These are phyloP conservation scores for Orycteropus afer DNA, from an alignment of 2,113 vertebrate species.

Conservation along the genomic window DNA sequence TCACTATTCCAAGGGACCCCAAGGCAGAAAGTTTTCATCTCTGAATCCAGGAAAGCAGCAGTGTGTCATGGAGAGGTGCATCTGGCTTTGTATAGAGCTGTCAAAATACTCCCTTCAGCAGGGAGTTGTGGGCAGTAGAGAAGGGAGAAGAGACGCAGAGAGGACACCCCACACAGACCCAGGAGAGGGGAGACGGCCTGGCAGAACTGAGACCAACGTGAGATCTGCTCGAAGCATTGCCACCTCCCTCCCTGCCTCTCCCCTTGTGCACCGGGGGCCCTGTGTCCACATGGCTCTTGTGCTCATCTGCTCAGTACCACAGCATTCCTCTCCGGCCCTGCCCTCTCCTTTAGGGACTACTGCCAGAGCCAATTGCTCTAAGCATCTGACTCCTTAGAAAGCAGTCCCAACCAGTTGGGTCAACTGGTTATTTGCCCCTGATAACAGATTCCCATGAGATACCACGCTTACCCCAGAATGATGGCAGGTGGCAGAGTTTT, in stretches of 20 bases:
- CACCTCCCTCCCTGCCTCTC: rapidly evolving
- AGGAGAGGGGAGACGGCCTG: background rate
- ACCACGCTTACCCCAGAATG: background rate
- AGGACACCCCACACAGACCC: too few relatives aligned
- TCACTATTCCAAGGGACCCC: background rate
- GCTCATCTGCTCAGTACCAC: background rate
- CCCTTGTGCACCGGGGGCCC: background rate
- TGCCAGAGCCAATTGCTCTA: background rate
- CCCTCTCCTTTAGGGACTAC: background rate
- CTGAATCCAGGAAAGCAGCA: background rate
- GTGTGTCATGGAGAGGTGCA: background rate
- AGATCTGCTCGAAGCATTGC: background rate
- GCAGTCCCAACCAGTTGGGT: background rate
- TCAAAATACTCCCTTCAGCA: background rate
- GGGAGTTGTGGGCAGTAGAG: background rate
- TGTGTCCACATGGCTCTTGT: rapidly evolving
- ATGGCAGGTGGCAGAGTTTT: background rate
- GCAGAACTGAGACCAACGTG: background rate
- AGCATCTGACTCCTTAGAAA: background rate
- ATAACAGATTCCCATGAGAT: background rate
- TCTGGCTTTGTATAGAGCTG: background rate
- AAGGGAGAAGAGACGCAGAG: background rate
- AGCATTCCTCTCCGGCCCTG: background rate
- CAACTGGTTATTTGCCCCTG: too few relatives aligned
- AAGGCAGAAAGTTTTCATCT: background rate